Base-by-base conservation (phyloP, 2,888 invertebrate species). In the Limulus polyphemus region DNA sequence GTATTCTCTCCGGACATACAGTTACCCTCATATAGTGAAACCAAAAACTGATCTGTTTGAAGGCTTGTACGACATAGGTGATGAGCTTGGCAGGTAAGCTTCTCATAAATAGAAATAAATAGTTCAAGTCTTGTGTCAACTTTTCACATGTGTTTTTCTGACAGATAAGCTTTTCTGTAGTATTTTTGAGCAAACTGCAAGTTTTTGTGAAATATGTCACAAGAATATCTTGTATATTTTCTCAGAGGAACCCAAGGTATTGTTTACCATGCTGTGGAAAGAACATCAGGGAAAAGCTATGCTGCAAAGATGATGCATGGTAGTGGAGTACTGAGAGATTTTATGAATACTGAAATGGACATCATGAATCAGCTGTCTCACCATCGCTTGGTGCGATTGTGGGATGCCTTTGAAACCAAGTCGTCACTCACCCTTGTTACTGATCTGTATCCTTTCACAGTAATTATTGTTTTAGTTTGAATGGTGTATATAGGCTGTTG, bases 241-340 rank as follows among this genome's bases (percentile, higher is more conserved):
- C 47, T 10, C 59, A 83, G 93, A 60, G 93, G 93, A 54, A 93
- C 92, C 0, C 92, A 92, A 75, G 92, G 90, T 1, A 84, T 90
- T 52, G 88, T 87, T 0, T 90, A 91, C 76, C 92, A 93, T 75
- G 88, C 88, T 0, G 91, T 90, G 0, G 90, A 92, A 75, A 82
- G 91, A 61, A 78, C 83, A n/a, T 84, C 84, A 10, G 88, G 85
- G 80, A 71, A 74, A 11, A 90, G 88, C 77, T 91, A 86, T 76
- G 92, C 91, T 0, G 90, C 90, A 0, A 93, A 93, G 77, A 83
- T 89, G 61, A 93, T 93, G 92, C 86, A 89, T 74, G 91, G 90
- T 1, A 83, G 83, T 68, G 85, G 84, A 0, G 68, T 74, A 57
- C 77, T 88, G 54, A 83, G 85, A 67, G 85, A 87, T 51, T 88